Conservation (phyloP, 1,140 invertebrate species). For the Zaprionus gabonicus region DNA sequence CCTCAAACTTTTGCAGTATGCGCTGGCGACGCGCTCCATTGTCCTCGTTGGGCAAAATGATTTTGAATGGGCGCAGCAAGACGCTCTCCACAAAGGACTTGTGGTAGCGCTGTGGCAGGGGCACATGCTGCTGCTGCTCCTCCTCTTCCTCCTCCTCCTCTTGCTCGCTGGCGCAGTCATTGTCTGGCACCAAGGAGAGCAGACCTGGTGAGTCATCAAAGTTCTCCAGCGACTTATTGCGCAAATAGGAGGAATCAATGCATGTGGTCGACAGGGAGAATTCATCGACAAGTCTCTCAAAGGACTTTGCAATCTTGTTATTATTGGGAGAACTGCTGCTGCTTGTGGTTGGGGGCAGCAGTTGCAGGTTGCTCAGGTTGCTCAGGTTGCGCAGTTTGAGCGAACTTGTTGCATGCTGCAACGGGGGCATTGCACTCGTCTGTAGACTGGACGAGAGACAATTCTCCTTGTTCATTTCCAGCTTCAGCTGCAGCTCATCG, state of each 20-base stretch:
- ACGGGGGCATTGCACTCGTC: slow-evolving; percentile 62
- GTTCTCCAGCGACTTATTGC: slow-evolving; percentile 84
- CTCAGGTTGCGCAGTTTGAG: slow-evolving; percentile 54
- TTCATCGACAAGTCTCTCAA: slow-evolving; percentile 84
- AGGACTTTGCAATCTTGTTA: slow-evolving; percentile 82
- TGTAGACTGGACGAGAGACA: slow-evolving; percentile 17
- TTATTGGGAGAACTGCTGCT: slow-evolving; percentile 20
- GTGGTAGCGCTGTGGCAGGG: slow-evolving; percentile 66
- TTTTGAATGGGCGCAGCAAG: slow-evolving; percentile 77
- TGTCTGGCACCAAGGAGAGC: slow-evolving; percentile 32
- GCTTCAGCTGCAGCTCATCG: slow-evolving; percentile 80
- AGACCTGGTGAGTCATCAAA: slow-evolving; percentile 77
- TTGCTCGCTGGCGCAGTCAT: slow-evolving; percentile 8
- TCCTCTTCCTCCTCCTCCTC: slow-evolving; percentile 41
- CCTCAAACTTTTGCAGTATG: slow-evolving; percentile 81
- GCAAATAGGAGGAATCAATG: slow-evolving; percentile 81
- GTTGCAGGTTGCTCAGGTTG: slow-evolving; percentile 44
- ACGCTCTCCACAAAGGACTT: slow-evolving; percentile 82
- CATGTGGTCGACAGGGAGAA: slow-evolving; percentile 78
- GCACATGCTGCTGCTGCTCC: slow-evolving; percentile 17
- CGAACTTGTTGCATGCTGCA: slow-evolving; percentile 75
- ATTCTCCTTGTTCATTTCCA: slow-evolving; percentile 81
- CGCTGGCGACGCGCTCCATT: slow-evolving; percentile 72
- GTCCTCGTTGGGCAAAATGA: slow-evolving; percentile 75
- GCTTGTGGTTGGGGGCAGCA: background rate